phyloP scores from a whole-genome alignment of 2,797 vertebrate species.

The Sardinella longiceps region DNA sequence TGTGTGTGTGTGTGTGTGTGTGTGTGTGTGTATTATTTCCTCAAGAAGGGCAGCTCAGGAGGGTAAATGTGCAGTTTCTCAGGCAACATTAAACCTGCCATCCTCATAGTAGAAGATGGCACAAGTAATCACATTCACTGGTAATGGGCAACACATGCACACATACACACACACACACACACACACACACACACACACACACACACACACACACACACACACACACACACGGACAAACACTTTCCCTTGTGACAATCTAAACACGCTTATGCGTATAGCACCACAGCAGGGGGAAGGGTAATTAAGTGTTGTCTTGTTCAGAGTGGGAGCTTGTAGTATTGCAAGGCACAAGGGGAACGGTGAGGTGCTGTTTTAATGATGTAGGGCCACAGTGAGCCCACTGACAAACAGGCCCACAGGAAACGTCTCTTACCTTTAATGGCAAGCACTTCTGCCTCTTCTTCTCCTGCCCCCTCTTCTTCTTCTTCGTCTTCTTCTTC shows the following conservation, averaged over 20 bases:
- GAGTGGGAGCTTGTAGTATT: background rate
- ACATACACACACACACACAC: background rate
- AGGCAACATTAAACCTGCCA: no score
- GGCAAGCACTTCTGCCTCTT: constrained; percentile 44
- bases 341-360: constrained; percentile 36
- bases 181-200: constrained; percentile 35
- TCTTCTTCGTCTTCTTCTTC: background rate
- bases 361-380: constrained; percentile 50
- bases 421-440: constrained; percentile 43
- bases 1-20: no score
- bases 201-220: background rate
- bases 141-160: background rate
- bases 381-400: constrained; percentile 32
- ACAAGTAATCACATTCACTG: background rate
- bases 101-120: background rate
- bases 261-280: background rate
- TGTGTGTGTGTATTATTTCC: no score
- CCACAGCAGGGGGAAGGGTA: constrained; percentile 28
- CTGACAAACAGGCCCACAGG: constrained; percentile 40
- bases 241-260: background rate
- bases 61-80: no score
- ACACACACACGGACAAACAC: constrained; percentile 31
- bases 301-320: constrained; percentile 43
- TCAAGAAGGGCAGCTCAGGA: no score
- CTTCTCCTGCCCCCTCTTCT: constrained; percentile 20